Evolutionary conservation across 2,888 invertebrate genomes (phyloP).

Genomic region (Strigamia maritima): DNA sequence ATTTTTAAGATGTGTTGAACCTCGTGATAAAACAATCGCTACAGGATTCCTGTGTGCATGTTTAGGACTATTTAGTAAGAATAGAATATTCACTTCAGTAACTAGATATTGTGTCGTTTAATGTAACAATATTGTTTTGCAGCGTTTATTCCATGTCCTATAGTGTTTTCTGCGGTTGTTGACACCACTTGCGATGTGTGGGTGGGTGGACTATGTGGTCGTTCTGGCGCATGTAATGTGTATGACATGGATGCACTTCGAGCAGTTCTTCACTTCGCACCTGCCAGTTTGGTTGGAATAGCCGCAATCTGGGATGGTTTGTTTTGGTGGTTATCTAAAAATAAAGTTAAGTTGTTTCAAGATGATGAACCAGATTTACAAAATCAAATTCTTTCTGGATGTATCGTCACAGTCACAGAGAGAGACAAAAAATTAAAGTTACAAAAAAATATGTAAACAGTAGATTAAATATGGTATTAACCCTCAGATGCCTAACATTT

Average conservation of each 20-base stretch:
- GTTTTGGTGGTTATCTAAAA: background rate
- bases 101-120: background rate
- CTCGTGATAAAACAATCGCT: background rate
- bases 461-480: too few species aligned
- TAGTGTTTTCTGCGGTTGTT: background rate
- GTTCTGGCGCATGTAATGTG: constrained; percentile 6
- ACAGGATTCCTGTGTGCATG: background rate
- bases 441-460: too few species aligned
- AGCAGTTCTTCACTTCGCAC: background rate
- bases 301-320: background rate
- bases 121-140: background rate
- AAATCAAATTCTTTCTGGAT: background rate
- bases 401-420: background rate
- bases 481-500: too few species aligned
- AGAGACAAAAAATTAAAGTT: too few species aligned
- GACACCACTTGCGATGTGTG: background rate
- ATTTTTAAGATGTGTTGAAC: background rate
- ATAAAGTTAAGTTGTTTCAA: background rate
- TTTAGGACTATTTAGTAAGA: background rate
- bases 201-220: background rate
- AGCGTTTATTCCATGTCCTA: background rate
- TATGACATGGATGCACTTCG: background rate
- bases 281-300: background rate
- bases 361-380: background rate
- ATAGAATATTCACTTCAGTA: background rate